Conservation (phyloP, 2,113 vertebrate genomes). For the Peromyscus maniculatus region DNA sequence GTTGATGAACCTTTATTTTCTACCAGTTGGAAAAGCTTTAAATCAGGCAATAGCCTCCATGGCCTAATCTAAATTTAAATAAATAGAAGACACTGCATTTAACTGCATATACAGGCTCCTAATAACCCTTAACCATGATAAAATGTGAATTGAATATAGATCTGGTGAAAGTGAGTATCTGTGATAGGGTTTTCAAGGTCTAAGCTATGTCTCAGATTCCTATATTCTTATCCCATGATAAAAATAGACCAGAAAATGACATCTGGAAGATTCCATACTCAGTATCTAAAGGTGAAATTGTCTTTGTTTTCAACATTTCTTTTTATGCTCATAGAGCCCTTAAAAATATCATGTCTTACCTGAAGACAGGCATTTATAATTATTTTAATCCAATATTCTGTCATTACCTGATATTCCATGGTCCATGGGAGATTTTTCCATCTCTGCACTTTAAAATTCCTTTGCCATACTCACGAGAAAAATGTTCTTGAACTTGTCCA, state of each 20-base stretch:
- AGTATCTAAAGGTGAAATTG: conserved; percentile 12
- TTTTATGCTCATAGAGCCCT: background rate
- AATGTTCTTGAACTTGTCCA: conserved; percentile 85
- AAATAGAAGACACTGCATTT: background rate
- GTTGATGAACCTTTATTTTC: background rate
- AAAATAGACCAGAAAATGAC: background rate
- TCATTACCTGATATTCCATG: conserved; percentile 62
- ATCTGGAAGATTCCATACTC: background rate
- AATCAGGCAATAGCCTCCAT: background rate
- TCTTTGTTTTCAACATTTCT: conserved; percentile 22
- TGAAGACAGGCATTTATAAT: conserved; percentile 4
- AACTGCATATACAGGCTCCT: background rate
- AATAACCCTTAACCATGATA: conserved; percentile 15
- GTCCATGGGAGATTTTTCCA: conserved; percentile 21
- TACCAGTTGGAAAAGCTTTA: background rate
- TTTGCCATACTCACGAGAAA: conserved; percentile 80
- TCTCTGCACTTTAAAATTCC: conserved; percentile 83
- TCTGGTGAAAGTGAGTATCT: background rate
- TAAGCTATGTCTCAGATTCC: conserved; percentile 9
- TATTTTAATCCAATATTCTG: conserved; percentile 48
- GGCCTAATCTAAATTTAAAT: conserved; percentile 6
- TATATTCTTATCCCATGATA: background rate
- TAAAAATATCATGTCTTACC: conserved; percentile 32
- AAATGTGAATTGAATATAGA: conserved; percentile 8
- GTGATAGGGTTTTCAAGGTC: background rate